phyloP scores from a whole-genome alignment of 1,140 invertebrate species.

The Drosophila burlai region DNA sequence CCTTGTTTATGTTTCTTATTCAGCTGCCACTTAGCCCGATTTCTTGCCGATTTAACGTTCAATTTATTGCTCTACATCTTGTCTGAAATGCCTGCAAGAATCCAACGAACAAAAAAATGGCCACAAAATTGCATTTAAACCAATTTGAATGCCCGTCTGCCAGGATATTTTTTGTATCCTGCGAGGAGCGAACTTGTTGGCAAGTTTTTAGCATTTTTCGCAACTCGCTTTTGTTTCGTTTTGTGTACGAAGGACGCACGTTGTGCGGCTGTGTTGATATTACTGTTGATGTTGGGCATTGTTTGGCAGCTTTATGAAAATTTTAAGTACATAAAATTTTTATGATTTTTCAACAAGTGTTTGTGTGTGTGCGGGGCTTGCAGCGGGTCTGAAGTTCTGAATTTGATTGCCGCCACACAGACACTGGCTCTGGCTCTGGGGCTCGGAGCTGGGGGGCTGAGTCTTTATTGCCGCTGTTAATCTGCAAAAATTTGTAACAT shows the following conservation, averaged over 20 bases:
- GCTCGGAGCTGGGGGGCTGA: not conserved
- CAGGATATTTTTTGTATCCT: not conserved
- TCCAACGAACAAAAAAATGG: constrained; percentile 1
- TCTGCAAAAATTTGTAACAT: constrained; percentile 54
- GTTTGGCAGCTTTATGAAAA: constrained; percentile 68
- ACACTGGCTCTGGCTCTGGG: constrained; percentile 5
- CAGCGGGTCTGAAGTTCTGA: constrained; percentile 27
- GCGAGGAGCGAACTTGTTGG: constrained; percentile 29
- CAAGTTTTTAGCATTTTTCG: constrained; percentile 34
- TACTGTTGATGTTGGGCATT: constrained; percentile 50
- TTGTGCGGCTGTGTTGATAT: constrained; percentile 21
- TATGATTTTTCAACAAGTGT: constrained; percentile 68
- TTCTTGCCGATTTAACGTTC: constrained; percentile 27
- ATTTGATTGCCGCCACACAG: constrained; percentile 56
- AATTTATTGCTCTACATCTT: constrained; percentile 13
- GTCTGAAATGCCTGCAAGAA: not conserved
- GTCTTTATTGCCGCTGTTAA: constrained; percentile 52
- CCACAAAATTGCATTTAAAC: constrained; percentile 62
- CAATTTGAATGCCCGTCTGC: constrained; percentile 42
- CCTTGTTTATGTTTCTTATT: constrained; percentile 6
- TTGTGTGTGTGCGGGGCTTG: constrained; percentile 1
- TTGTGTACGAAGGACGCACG: constrained; percentile 6
- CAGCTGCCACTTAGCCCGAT: not conserved
- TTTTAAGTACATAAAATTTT: constrained; percentile 72
- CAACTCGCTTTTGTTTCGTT: constrained; percentile 16